Evolutionary conservation across 2,888 invertebrate species (phyloP), one percentile per base, ranked within the genome.

Genomic region (Steromphala cineraria): DNA sequence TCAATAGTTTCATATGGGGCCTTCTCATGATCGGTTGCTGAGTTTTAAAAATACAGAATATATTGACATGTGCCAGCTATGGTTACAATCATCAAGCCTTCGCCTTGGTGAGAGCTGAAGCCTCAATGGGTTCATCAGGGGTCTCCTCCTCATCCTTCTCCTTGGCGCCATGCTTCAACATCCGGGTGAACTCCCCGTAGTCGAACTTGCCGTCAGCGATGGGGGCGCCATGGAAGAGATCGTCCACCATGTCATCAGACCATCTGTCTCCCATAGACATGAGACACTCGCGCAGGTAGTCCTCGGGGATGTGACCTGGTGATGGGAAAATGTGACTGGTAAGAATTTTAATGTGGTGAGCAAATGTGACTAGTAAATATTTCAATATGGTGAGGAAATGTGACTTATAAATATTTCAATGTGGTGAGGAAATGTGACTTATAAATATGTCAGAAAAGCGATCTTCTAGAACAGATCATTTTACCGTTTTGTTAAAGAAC

Each of bases 181-280:
- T 92, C 67, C 90, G 86, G 55, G 92, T 92, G 85, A 93, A 92
- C 80, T 92, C 91, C 15, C 83, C 77, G 83, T 93, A 93, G 77
- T 91, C 89, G 78, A 93, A 92, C 17, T 84, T 84, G 4, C 93
- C 93, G 1, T 89, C 85, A 55, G 78, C 80, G 36, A 92, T 92
- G 7, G 92, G 92, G n/a, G 92, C 91, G 0, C 91, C 90, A 75
- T 90, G 90, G 78, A 93, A 90, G 5, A 93, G 84, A 24, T 92
- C 92, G 78, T 93, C 93, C 8, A 93, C 92, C 89, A 90, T 88
- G 13, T 92, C 93, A 56, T 93, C 91, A 0, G 91, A 86, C 93
- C 92, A 92, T 7, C 93, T 83, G 79, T 93, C 92, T 24, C 93
- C 93, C 92, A 92, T 93, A 3, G 92, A 90, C 83, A 91, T 92